phyloP scores from a whole-genome alignment of 2,113 vertebrate species.

The Corythornis vintsioides region DNA sequence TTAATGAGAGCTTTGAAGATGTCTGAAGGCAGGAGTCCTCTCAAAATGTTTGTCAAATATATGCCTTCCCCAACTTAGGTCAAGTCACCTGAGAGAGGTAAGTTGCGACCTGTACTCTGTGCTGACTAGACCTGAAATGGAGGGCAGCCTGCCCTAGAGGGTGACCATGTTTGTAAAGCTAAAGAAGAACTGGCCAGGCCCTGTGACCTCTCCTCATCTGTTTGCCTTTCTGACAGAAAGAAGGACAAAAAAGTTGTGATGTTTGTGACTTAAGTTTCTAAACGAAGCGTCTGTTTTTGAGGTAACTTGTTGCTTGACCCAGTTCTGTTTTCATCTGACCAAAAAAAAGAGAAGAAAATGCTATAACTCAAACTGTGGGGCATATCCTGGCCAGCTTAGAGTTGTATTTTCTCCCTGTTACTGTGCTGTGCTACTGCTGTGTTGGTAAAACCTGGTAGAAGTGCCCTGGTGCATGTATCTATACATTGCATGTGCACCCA shows the following conservation, averaged over 20 bases:
- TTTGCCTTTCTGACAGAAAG: neutral
- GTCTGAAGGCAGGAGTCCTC: neutral
- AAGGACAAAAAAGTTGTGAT: neutral
- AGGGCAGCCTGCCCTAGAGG: neutral
- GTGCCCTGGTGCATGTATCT: neutral
- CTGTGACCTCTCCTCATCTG: neutral
- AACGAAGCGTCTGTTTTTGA: neutral
- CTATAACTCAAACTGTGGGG: neutral
- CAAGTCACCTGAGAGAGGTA: neutral
- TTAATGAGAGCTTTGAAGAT: neutral
- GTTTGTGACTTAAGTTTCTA: neutral
- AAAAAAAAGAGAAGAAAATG: neutral
- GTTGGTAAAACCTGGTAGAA: neutral
- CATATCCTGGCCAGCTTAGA: neutral
- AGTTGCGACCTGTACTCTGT: neutral
- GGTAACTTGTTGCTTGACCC: neutral
- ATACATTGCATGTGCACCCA: neutral
- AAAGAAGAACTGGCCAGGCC: neutral
- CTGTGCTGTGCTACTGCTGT: neutral
- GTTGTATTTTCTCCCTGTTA: neutral
- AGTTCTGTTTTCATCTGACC: neutral
- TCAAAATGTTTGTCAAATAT: neutral
- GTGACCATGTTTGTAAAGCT: neutral
- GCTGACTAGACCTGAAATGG: neutral
- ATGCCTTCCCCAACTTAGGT: neutral